Percentiles rank a stretch among this genome's conserved stretches.
phyloP scores from a whole-genome alignment of 2,888 invertebrate genomes.

The Zelleria hepariella region DNA sequence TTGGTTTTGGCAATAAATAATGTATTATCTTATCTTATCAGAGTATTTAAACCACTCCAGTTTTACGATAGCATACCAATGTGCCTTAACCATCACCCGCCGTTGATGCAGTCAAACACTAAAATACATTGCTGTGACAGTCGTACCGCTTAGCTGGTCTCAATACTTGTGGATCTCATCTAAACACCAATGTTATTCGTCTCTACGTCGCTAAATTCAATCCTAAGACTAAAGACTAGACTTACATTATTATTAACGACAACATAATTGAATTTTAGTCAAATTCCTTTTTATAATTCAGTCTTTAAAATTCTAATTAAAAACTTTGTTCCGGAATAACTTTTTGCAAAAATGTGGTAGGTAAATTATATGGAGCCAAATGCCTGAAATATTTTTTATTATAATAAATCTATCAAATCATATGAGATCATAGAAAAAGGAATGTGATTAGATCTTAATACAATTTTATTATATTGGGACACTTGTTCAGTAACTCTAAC shows the following conservation, averaged over 20 bases:
- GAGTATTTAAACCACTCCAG: too few relatives aligned
- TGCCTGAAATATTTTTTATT: too few relatives aligned
- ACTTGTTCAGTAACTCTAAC: neutral
- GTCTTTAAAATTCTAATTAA: conserved; percentile 51
- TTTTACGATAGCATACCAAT: too few relatives aligned
- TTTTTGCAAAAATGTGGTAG: neutral
- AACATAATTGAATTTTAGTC: conserved; percentile 62
- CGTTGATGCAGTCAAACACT: too few relatives aligned
- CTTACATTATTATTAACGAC: conserved; percentile 50
- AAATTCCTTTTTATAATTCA: conserved; percentile 55
- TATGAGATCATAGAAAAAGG: neutral
- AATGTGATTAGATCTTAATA: neutral
- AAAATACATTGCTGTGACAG: too few relatives aligned
- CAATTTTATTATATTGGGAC: neutral
- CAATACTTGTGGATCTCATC: neutral
- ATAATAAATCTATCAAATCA: neutral
- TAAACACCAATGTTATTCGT: conserved; percentile 3
- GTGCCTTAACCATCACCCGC: too few relatives aligned
- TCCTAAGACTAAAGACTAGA: conserved; percentile 8
- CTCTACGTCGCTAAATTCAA: conserved; percentile 1
- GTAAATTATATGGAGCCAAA: too few relatives aligned
- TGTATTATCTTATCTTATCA: too few relatives aligned
- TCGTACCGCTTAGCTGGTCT: neutral
- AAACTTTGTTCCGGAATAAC: neutral
- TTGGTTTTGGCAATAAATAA: too few relatives aligned